A percentile compares a stretch with the other conserved stretches of the same genome.
These are phyloP conservation scores for Patella caerulea DNA, from an alignment of 2,888 invertebrate genomes.

Conservation along the genomic window DNA sequence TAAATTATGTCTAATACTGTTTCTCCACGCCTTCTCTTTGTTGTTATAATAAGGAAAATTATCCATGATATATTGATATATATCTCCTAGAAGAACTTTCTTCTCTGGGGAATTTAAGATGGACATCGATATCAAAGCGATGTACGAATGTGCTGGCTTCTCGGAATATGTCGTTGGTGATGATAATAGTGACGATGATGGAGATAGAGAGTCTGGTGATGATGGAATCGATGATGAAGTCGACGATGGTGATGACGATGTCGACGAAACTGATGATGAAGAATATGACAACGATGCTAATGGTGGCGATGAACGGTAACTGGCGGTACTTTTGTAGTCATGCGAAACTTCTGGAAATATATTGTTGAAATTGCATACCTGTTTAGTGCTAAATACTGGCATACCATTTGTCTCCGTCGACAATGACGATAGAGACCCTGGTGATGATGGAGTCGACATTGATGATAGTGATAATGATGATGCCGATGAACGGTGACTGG, in stretches of 20 bases:
- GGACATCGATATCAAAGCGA: slow-evolving; percentile 69
- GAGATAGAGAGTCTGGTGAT: no score
- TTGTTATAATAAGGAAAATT: slow-evolving; percentile 65
- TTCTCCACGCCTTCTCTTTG: slow-evolving; percentile 67
- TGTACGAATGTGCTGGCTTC: slow-evolving; percentile 67
- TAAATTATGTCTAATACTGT: slow-evolving; percentile 68
- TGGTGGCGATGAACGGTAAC: no score
- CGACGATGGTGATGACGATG: no score
- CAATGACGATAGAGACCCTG: no score
- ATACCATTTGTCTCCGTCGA: not conserved
- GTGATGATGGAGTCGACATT: no score
- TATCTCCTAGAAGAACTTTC: slow-evolving; percentile 67
- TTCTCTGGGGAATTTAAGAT: slow-evolving; percentile 62
- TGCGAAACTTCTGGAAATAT: no score
- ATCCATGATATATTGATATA: slow-evolving; percentile 67
- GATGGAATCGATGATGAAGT: no score
- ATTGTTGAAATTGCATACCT: not conserved
- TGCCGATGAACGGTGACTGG: not conserved
- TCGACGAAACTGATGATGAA: no score
- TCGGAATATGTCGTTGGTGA: not conserved
- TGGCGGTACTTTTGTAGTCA: not conserved
- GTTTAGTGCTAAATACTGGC: not conserved
- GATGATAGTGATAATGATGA: no score
- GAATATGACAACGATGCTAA: no score
- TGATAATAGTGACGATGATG: not conserved